Evolutionary conservation across 2,888 invertebrate species (phyloP).

Genomic region (Napeogenes inachia): DNA sequence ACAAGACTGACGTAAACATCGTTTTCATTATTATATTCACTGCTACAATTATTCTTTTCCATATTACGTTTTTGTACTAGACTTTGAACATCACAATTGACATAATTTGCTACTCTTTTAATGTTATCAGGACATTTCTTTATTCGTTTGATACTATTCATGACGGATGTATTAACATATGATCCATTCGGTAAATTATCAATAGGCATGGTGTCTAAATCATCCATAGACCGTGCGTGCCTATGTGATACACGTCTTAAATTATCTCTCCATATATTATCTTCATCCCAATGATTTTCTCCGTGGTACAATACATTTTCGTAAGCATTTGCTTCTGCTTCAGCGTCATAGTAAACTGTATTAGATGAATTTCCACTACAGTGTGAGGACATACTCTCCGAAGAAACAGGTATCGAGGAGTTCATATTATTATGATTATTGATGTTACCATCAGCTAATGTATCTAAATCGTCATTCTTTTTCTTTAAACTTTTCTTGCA

Average conservation of each 20-base stretch:
- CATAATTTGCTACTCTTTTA: slow-evolving; percentile 86
- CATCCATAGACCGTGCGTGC: slow-evolving; percentile 89
- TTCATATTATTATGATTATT: slow-evolving; percentile 38
- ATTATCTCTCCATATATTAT: slow-evolving; percentile 88
- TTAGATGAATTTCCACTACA: slow-evolving; percentile 71
- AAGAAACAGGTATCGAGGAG: slow-evolving; percentile 55
- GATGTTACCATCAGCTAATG: slow-evolving; percentile 46
- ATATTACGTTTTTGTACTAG: slow-evolving; percentile 52
- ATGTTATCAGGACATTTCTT: slow-evolving; percentile 69
- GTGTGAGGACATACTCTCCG: slow-evolving; percentile 71
- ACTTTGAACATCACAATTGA: slow-evolving; percentile 83
- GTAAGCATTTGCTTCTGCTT: slow-evolving; percentile 64
- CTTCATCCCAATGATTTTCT: slow-evolving; percentile 90
- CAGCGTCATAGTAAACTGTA: slow-evolving; percentile 70
- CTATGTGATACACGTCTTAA: slow-evolving; percentile 86
- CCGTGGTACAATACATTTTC: slow-evolving; percentile 76
- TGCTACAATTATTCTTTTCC: slow-evolving; percentile 38
- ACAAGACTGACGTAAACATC: slow-evolving; percentile 75
- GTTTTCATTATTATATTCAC: slow-evolving; percentile 62
- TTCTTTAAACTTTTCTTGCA: slow-evolving; percentile 62
- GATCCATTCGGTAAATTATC: slow-evolving; percentile 44
- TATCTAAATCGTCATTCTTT: slow-evolving; percentile 45
- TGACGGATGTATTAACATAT: slow-evolving; percentile 51
- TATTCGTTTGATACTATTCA: slow-evolving; percentile 67
- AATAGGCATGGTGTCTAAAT: slow-evolving; percentile 78